Evolutionary conservation across 2,888 invertebrate species (phyloP).

Genomic region (Lagria hirta): DNA sequence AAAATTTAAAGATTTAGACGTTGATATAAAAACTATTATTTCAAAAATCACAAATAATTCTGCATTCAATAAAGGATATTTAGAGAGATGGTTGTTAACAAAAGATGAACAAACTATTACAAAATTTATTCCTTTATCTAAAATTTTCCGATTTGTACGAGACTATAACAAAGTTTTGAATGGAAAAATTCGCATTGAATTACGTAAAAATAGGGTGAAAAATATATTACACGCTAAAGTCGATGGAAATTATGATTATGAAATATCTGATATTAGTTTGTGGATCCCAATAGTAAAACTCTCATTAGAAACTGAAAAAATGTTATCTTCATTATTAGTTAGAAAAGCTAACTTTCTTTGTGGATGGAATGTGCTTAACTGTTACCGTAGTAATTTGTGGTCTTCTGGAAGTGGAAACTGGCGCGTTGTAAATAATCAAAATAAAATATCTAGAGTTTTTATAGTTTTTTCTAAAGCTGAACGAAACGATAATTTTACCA

Average conservation of each 20-base stretch:
- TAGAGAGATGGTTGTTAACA: constrained; percentile 1
- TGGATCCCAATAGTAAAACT: constrained; percentile 1
- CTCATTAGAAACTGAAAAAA: constrained; percentile 1
- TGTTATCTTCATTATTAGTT: no score
- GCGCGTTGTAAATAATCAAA: no score
- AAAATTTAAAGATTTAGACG: constrained; percentile 1
- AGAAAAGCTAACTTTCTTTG: no score
- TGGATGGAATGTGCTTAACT: no score
- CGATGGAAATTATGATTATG: constrained; percentile 1
- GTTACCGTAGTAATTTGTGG: no score
- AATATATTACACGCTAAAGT: constrained; percentile 1
- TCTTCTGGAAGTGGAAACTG: no score
- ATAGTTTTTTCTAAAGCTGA: no score
- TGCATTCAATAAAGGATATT: constrained; percentile 1
- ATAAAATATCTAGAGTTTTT: no score
- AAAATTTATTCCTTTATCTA: constrained; percentile 1
- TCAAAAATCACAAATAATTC: no score
- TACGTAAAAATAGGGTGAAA: constrained; percentile 1
- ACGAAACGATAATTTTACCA: no score
- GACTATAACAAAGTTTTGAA: constrained; percentile 1
- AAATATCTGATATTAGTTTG: constrained; percentile 1
- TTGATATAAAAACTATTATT: no score
- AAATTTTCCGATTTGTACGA: constrained; percentile 1
- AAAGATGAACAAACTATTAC: constrained; percentile 1
- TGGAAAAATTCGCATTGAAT: constrained; percentile 1